Evolutionary conservation across 2,888 invertebrate species (phyloP).

Genomic region (Actias luna): DNA sequence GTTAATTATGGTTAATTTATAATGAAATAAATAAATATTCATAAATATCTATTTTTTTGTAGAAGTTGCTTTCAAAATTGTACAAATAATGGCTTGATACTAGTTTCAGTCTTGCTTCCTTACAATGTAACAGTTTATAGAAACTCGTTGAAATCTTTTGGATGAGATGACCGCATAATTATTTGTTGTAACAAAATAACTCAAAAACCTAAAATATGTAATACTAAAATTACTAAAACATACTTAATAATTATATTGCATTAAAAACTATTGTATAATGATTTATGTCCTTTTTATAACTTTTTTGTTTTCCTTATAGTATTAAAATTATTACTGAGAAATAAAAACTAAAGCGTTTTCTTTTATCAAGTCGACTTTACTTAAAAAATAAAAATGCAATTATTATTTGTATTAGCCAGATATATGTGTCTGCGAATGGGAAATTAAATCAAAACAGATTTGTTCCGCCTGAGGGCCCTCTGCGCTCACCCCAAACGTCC

Average conservation of each 20-base stretch:
- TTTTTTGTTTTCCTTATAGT: no score
- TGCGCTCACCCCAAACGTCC: no score
- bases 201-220: background rate
- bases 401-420: background rate
- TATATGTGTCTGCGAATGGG: background rate
- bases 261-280: no score
- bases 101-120: background rate
- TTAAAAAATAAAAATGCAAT: background rate
- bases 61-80: background rate
- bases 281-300: no score
- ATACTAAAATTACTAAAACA: no score
- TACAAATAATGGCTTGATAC: background rate
- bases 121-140: background rate
- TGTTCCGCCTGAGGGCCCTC: no score
- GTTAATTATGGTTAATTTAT: no score
- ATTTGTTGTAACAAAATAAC: background rate
- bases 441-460: background rate
- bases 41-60: background rate
- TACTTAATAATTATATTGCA: no score
- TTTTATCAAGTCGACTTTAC: background rate
- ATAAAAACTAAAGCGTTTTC: no score
- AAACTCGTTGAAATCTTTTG: constrained; percentile 69
- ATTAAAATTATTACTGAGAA: no score
- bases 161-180: constrained; percentile 17
- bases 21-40: background rate